phyloP scores from a whole-genome alignment of 2,797 vertebrate genomes.

The Pogoniulus pusillus region DNA sequence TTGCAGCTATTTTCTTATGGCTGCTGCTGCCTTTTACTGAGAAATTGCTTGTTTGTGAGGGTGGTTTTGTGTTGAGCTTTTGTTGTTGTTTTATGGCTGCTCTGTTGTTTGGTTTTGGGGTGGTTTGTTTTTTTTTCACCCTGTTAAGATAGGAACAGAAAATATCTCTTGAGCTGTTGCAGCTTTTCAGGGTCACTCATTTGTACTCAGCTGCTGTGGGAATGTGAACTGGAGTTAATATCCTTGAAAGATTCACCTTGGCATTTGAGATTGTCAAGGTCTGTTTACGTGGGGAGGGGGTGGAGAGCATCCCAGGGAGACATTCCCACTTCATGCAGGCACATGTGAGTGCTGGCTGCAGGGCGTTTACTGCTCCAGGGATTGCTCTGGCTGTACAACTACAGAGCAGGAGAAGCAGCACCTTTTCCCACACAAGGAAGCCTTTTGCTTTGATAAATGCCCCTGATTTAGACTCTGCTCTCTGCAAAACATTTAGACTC shows the following conservation, averaged over 20 bases:
- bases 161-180: background rate
- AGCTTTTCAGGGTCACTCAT: background rate
- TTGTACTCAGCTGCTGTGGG: background rate
- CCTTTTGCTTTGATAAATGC: too few relatives aligned
- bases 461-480: too few relatives aligned
- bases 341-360: fast-evolving
- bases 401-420: fast-evolving
- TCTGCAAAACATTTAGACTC: too few relatives aligned
- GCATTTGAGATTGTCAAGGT: background rate
- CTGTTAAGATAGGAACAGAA: background rate
- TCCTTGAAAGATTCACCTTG: conserved; percentile 6
- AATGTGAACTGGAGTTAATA: background rate
- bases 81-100: background rate
- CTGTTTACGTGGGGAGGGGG: background rate
- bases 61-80: too few relatives aligned
- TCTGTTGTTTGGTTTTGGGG: too few relatives aligned
- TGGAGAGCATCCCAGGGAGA: background rate
- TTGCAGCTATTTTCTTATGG: background rate
- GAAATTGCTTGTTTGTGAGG: background rate
- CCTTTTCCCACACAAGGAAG: background rate
- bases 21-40: background rate
- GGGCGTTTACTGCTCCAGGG: background rate
- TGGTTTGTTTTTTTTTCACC: fast-evolving
- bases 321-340: fast-evolving
- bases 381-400: background rate